A percentile compares a stretch with the other conserved stretches of the same genome.
phyloP scores from a whole-genome alignment of 2,113 vertebrate genomes.

The Mormyrus lacerda region DNA sequence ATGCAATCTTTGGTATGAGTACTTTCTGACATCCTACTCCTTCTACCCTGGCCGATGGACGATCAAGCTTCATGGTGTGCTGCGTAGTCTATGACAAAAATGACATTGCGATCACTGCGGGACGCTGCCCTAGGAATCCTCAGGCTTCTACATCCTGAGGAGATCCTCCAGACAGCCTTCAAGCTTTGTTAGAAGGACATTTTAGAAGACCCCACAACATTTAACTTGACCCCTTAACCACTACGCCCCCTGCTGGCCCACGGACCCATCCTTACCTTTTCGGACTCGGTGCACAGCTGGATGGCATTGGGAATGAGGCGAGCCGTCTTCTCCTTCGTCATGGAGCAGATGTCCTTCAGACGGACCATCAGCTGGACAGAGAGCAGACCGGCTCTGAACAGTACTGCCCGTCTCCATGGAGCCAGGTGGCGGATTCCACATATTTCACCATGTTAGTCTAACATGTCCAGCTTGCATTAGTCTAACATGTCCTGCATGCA shows the following conservation, averaged over 20 bases:
- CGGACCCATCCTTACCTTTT: slow-evolving; percentile 72
- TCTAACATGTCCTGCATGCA: too few relatives aligned
- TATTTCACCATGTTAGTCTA: neutral
- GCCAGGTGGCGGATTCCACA: neutral
- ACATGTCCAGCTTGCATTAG: too few relatives aligned
- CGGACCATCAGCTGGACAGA: slow-evolving; percentile 82
- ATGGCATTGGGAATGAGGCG: slow-evolving; percentile 99
- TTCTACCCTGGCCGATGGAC: neutral
- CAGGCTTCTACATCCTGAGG: neutral
- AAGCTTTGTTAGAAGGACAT: neutral
- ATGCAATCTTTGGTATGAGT: neutral
- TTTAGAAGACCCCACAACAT: neutral
- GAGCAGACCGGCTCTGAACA: neutral
- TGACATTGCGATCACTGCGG: neutral
- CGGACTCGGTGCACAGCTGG: slow-evolving; percentile 95
- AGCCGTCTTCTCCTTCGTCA: slow-evolving; percentile 98
- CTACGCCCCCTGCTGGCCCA: neutral
- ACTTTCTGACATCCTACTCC: neutral
- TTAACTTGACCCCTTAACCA: neutral
- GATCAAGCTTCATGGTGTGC: neutral
- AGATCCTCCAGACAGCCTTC: neutral
- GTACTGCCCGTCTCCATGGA: neutral
- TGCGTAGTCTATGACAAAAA: neutral
- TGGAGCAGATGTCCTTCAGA: slow-evolving; percentile 97
- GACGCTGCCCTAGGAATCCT: neutral